Conservation (phyloP, 2,113 vertebrate species). For the Promerops cafer region DNA sequence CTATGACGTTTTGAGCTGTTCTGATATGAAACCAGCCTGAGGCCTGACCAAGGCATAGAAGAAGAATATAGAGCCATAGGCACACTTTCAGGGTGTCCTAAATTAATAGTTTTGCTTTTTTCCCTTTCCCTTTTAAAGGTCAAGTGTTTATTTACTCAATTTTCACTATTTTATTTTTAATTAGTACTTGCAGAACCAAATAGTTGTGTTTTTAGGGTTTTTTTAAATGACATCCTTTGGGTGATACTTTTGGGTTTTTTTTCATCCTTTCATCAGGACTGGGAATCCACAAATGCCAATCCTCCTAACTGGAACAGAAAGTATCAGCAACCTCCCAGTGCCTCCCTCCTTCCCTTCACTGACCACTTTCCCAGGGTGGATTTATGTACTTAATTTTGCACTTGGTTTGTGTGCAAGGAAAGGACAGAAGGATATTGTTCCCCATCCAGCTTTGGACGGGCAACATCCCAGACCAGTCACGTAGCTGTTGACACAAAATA, state of each 20-base stretch:
- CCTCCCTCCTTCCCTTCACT: not conserved
- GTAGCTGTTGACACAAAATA: accelerated
- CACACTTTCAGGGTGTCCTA: not conserved
- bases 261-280: not conserved
- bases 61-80: not conserved
- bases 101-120: not conserved
- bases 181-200: not conserved
- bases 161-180: not conserved
- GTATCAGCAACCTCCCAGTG: not conserved
- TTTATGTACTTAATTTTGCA: not conserved
- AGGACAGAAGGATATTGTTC: not conserved
- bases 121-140: not conserved
- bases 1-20: not conserved
- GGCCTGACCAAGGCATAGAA: not conserved
- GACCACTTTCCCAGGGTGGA: not conserved
- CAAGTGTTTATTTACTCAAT: not conserved
- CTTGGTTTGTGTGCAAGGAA: accelerated
- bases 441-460: not conserved
- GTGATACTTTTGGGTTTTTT: not conserved
- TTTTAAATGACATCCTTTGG: not conserved
- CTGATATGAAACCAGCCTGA: not conserved
- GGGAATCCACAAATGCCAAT: not conserved
- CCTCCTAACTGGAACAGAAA: not conserved
- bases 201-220: not conserved
- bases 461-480: not conserved